Base-by-base conservation (phyloP, 2,113 vertebrate species). In the Cottus gobio region DNA sequence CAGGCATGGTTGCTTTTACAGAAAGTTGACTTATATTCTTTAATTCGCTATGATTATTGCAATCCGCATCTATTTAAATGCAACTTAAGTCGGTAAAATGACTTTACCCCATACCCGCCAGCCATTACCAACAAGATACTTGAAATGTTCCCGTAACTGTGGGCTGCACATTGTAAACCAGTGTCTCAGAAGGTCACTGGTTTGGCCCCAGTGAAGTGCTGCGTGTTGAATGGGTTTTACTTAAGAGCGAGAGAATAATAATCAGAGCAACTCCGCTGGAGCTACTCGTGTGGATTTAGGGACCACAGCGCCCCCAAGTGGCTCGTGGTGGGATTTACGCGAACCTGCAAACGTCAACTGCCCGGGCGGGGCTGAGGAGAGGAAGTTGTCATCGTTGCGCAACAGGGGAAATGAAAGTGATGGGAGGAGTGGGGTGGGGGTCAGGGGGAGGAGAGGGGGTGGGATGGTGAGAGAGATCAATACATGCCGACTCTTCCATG, bases 231-330 rank as follows among this genome's bases (percentile, higher is more conserved):
- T 28, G 50, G n/a, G 52, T 24, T n/a, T 68, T 10, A 8, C n/a
- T n/a, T n/a, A n/a, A n/a, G n/a, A n/a, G n/a, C n/a, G n/a, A n/a
- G 46, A 10, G 7, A 22, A 24, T 22, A 16, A 28, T 46, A n/a
- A 24, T 4, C 69, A 24, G 73, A 6, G 26, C 6, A 12, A 7
- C 16, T 15, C n/a, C 36, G 1, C 36, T 16, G 24, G 20, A 9
- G 34, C 13, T 42, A 3, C n/a, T 5, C 0, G 7, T 12, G 16
- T 9, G n/a, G n/a, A 72, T 50, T 18, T 13, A 26, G 9, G 77
- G 56, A 12, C 20, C 10, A 39, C 30, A 26, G 75, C 84, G 87
- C 85, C 87, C 64, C 67, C 92, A 2, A 20, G 89, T 75, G 93
- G 83, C 26, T 10, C 2, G 16, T 12, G 1, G 24, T 2, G 4